A percentile compares a stretch with the other conserved stretches of the same genome.
Evolutionary conservation across 1,140 invertebrate species (phyloP).

Genomic region (Reticulitermes speratus): DNA sequence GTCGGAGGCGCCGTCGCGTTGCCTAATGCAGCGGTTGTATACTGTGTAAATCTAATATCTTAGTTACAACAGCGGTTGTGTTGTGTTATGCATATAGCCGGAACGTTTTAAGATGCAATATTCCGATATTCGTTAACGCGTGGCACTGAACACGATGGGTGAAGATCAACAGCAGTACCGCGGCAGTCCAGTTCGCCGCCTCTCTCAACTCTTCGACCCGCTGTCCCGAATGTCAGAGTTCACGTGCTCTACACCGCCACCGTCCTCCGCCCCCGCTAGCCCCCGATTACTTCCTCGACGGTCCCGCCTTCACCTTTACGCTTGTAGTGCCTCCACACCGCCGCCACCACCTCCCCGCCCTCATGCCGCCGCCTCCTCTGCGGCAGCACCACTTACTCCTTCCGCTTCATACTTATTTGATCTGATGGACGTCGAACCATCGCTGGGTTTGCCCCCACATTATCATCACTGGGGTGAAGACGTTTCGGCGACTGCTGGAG

Average conservation of each 20-base stretch:
- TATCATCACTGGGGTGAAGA: conserved; percentile 41
- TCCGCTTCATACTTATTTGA: background rate
- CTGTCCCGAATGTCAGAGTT: conserved; percentile 65
- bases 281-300: conserved; percentile 65
- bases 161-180: conserved; percentile 14
- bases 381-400: background rate
- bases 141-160: background rate
- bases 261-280: conserved; percentile 62
- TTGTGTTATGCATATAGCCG: background rate
- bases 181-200: conserved; percentile 55
- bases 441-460: conserved; percentile 36
- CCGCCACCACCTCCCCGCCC: conserved; percentile 48
- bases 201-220: conserved; percentile 78
- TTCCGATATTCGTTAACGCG: background rate
- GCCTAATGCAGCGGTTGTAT: background rate
- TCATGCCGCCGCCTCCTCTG: conserved; percentile 35
- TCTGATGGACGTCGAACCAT: conserved; percentile 22
- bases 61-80: background rate
- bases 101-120: background rate
- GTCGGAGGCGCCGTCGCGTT: background rate
- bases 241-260: conserved; percentile 52
- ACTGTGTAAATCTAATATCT: background rate
- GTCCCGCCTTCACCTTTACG: conserved; percentile 43
- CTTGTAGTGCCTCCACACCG: conserved; percentile 47
- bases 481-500: conserved; percentile 43